Evolutionary conservation across 1,140 invertebrate species (phyloP).

Genomic region (Bombus picipes): DNA sequence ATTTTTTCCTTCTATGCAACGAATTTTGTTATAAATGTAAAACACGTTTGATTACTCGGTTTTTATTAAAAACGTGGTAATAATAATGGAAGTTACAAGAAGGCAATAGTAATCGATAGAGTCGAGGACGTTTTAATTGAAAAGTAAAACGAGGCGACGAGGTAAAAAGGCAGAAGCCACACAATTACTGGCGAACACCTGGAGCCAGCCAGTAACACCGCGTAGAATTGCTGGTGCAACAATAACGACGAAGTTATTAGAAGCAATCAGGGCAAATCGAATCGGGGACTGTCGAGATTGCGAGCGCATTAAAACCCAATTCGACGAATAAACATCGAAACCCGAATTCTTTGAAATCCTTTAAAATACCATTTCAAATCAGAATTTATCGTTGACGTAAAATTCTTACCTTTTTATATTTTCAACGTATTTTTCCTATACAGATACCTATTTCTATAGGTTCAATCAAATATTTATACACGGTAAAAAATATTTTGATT

Average conservation of each 20-base stretch:
- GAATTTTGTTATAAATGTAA: neutral
- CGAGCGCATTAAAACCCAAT: neutral
- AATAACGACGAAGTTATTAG: constrained; percentile 1
- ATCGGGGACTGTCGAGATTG: neutral
- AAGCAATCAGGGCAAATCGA: constrained; percentile 7
- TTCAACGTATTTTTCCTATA: too few relatives aligned
- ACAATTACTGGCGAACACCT: neutral
- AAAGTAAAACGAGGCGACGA: neutral
- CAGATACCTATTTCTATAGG: too few relatives aligned
- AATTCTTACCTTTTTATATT: neutral
- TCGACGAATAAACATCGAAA: neutral
- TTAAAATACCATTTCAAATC: neutral
- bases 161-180: neutral
- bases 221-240: neutral
- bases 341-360: neutral
- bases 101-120: neutral
- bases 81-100: neutral
- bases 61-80: neutral
- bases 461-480: too few relatives aligned
- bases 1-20: neutral
- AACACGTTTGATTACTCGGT: neutral
- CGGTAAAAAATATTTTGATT: too few relatives aligned
- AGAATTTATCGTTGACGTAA: neutral
- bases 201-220: neutral
- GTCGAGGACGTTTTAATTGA: neutral